Base-by-base conservation (phyloP, 1,140 invertebrate species). In the Papilio polytes region DNA sequence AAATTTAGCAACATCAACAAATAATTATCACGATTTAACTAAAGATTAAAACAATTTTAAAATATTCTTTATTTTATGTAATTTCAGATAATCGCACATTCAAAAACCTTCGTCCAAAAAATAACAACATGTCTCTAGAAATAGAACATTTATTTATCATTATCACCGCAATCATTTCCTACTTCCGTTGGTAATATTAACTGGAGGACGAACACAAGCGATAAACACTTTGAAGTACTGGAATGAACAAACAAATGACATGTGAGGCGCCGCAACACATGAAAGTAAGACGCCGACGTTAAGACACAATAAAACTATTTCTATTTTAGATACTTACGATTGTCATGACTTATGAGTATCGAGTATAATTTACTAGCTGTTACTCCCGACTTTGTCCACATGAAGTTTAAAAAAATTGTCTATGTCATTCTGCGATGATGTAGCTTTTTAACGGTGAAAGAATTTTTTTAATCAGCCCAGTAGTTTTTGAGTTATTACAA, bases 221-320 rank as follows among this genome's bases (percentile, higher is more conserved):
- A 74, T 76, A 76, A 76, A n/a, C 20, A 76, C 74, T 76, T 51
- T 46, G 46, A 74, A 46, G 72, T 74, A 44, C 74, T 20, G 26
- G n/a, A 76, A 15, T 41, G 46, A 74, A 51, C 44, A 74, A 76
- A 76, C 74, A 76, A 76, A 76, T 76, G 48, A 76, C 74, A 74
- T 20, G 74, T 76, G n/a, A 74, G 46, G 46, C n/a, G 74, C 44
- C 74, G 74, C 26, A 36, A 70, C 13, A 36, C 63, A 70, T 36
- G 63, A 70, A 70, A 76, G 74, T 48, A 0, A 48, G 41, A 53
- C 41, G 36, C 31, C 72, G 46, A 46, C 41, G 44, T n/a, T 46
- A 22, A 3, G 73, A 2, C 6, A 15, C 44, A 76, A 76, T 76
- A 76, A 76, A 76, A 76, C 46, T 76, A 76, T 76, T 76, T 76